Evolutionary conservation across 23 tunicate genomes (phyloP), one percentile per base, ranked within the genome.

Genomic region (Styela clava): DNA sequence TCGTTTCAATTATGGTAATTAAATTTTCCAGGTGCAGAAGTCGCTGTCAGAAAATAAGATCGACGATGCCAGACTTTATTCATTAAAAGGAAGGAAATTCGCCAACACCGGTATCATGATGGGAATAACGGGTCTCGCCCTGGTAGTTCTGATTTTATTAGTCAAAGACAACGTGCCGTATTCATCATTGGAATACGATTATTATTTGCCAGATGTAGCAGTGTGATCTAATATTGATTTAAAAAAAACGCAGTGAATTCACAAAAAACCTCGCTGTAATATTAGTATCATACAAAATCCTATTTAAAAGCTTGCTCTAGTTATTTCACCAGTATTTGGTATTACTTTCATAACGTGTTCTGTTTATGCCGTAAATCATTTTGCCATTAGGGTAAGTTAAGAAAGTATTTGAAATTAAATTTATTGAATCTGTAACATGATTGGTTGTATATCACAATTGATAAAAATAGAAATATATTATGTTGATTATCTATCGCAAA

Each of bases 21-120:
- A 44, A 44, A 44, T 1, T 44, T 44, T 52, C n/a, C 62, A 91
- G 97, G 97, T 91, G 2, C 74, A 81, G 12, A 29, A 61, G 34
- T 69, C 89, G n/a, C 74, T 82, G 33, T 78, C 90, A 24, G 28
- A 69, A 16, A 78, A 77, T 29, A 82, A 91, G 69, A 69, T 29
- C 26, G 90, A 86, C 27, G 84, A 71, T 63, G 97, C 97, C 71
- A 69, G 73, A 26, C 36, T 69, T 22, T 86, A 85, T 71, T 91
- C 97, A 19, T 74, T 91, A 9, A 30, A 64, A 20, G 97, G 90
- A 5, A 69, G 84, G 30, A 91, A 85, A 61, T 63, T 85, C 33
- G 90, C 90, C 16, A 82, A 91, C 78, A 86, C 97, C 1, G 90
- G 90, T 18, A 83, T 91, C 12, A 91, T 81, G 90, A 79, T 91